Conservation (phyloP, 2,888 invertebrate species). For the Lordiphosa andalusiaca region DNA sequence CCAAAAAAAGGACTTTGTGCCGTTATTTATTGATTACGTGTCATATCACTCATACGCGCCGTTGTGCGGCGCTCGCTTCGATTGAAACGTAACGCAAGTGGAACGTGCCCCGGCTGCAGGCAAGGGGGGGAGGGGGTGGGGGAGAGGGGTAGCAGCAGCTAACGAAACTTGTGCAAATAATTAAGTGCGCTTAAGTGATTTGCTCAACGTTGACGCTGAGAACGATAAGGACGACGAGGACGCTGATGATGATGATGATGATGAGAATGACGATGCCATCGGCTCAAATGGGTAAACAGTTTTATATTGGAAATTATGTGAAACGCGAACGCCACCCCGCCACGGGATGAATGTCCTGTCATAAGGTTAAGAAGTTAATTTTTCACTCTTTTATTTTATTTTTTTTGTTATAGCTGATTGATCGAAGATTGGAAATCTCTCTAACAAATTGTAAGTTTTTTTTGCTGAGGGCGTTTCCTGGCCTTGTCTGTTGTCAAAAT, state of each 20-base stretch:
- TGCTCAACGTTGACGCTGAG: conserved; percentile 36
- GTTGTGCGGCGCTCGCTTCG: conserved; percentile 43
- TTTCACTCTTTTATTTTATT: too few relatives aligned
- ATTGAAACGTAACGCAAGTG: conserved; percentile 61
- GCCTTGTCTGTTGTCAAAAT: conserved; percentile 21
- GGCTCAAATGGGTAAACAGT: conserved; percentile 54
- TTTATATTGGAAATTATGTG: conserved; percentile 31
- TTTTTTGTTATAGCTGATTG: too few relatives aligned
- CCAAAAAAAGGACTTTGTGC: conserved; percentile 38
- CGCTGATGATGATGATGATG: conserved; percentile 36
- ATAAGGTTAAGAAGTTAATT: neutral
- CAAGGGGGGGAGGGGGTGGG: neutral
- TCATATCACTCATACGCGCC: conserved; percentile 71
- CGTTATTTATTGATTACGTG: conserved; percentile 71
- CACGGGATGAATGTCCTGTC: neutral
- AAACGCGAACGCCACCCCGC: too few relatives aligned
- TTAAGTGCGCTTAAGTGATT: conserved; percentile 74
- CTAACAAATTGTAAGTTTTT: neutral
- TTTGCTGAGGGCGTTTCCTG: conserved; percentile 6
- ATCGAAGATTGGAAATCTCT: neutral
- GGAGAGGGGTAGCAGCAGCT: conserved; percentile 16
- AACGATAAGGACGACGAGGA: conserved; percentile 16
- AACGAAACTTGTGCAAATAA: conserved; percentile 69
- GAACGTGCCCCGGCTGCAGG: conserved; percentile 39
- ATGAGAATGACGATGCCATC: conserved; percentile 40